phyloP scores from a whole-genome alignment of 2,113 vertebrate genomes.

The Rhadina sibilatrix region DNA sequence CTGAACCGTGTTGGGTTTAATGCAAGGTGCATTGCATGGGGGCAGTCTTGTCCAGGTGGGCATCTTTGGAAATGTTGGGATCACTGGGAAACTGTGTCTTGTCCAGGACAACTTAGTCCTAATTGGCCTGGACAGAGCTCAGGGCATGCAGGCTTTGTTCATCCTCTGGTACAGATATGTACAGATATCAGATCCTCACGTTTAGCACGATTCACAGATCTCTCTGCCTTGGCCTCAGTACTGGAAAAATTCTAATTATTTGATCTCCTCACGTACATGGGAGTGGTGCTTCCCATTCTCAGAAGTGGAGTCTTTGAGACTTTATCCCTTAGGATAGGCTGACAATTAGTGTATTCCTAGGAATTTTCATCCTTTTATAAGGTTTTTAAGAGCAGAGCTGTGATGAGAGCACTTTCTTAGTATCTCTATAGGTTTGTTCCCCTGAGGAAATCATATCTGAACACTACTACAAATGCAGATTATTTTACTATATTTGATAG shows the following conservation, averaged over 20 bases:
- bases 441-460: background rate
- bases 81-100: background rate
- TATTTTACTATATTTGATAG: background rate
- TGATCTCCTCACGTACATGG: accelerated
- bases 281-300: background rate
- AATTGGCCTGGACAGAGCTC: background rate
- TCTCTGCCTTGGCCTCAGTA: background rate
- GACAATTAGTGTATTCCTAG: background rate
- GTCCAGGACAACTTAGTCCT: accelerated
- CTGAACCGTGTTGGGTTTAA: background rate
- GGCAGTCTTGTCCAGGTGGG: no score
- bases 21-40: no score
- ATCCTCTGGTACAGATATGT: background rate
- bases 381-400: background rate
- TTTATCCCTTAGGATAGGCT: background rate
- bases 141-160: background rate
- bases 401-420: background rate
- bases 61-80: accelerated
- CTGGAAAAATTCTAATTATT: background rate
- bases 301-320: background rate
- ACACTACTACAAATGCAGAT: background rate
- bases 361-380: background rate
- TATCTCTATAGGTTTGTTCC: background rate
- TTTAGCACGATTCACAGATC: background rate
- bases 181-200: background rate